Base-by-base conservation (phyloP, 2,797 vertebrate genomes). In the Cuniculus paca region DNA sequence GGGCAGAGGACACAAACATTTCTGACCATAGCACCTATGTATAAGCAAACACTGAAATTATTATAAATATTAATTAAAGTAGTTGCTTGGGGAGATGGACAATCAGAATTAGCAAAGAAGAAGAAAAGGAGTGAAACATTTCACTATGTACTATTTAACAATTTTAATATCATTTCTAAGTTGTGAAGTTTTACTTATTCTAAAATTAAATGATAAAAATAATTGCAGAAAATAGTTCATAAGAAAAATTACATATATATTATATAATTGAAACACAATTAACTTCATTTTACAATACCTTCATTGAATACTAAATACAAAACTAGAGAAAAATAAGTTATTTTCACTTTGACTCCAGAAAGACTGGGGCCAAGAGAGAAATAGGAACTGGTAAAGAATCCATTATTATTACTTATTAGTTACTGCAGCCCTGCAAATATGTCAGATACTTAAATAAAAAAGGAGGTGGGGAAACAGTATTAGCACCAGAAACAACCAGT, bases 371-470 rank as follows among this genome's bases (percentile, higher is more conserved):
- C 28, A 17, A 93, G 70, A 34, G 8, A 77, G 24, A 45, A 70
- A 60, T 0, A 31, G 45, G 81, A 95, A 91, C 90, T 74, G 45
- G 85, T 20, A 78, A 88, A 90, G 92, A 90, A 63, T 90, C 89
- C 82, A 79, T 95, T 94, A 42, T 39, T 92, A 65, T 96, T 72
- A 95, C 95, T 98, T 98, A 96, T 95, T 96, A 97, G 72, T 65
- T 89, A 96, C 74, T 63, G 16, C 9, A 85, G 74, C 50, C 58
- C 86, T 81, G 95, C 91, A 90, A 96, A 84, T 72, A 92, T 92
- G 82, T 92, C 61, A 85, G 88, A 72, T 97, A 92, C 91, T 93
- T 95, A 94, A 94, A 94, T 60, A 97, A 97, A 97, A n/a, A 84
- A 91, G 75, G 78, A n/a, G n/a, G n/a, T n/a, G 65, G 56, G 94